phyloP scores from a whole-genome alignment of 2,113 vertebrate genomes.

The Cyprinus carpio region DNA sequence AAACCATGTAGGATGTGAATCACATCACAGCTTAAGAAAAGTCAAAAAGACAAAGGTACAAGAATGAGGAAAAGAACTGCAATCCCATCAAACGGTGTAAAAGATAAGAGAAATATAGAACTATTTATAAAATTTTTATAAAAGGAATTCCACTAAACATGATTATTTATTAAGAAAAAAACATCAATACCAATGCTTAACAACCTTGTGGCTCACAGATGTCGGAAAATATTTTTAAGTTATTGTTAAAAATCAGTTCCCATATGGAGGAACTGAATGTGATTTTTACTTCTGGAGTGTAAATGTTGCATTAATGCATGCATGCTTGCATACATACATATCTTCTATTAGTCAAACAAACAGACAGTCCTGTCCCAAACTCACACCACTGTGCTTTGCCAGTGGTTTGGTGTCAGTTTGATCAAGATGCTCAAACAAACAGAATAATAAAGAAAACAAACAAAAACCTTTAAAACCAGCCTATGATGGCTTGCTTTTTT shows the following conservation, averaged over 20 bases:
- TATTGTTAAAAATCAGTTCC: too few species aligned
- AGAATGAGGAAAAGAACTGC: neutral
- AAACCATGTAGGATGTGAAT: neutral
- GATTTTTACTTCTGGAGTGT: too few species aligned
- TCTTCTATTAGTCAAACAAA: neutral
- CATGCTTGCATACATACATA: neutral
- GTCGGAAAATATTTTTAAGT: too few species aligned
- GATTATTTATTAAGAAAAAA: too few species aligned
- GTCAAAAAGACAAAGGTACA: neutral
- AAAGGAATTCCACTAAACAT: neutral
- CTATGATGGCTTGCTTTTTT: too few species aligned
- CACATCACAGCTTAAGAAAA: neutral
- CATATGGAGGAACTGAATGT: too few species aligned
- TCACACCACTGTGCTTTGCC: neutral
- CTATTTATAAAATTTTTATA: neutral
- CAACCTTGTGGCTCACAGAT: too few species aligned
- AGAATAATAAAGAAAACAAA: too few species aligned
- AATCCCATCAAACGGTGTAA: neutral
- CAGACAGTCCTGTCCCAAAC: neutral
- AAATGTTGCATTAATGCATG: too few species aligned
- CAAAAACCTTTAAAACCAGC: neutral
- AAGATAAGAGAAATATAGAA: neutral
- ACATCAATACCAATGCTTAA: too few species aligned
- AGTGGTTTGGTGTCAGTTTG: neutral
- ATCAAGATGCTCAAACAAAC: neutral